Percentiles rank a stretch among this genome's conserved stretches.
Evolutionary conservation across 2,888 invertebrate genomes (phyloP).

Genomic region (Conchocele bisecta): DNA sequence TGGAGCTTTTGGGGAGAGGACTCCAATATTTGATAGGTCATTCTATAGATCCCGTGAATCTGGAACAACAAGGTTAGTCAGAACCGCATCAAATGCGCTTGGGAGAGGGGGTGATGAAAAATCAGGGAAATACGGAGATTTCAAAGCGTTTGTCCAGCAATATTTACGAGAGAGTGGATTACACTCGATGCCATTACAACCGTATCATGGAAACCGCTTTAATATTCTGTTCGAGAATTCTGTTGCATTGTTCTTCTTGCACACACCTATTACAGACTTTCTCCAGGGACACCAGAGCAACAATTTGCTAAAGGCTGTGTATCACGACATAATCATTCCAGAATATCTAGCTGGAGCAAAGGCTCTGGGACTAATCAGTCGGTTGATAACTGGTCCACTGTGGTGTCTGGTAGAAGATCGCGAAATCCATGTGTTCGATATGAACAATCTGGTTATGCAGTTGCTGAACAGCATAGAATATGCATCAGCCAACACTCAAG

Average conservation of each 20-base stretch:
- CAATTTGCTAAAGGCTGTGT: constrained; percentile 22
- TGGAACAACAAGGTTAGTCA: constrained; percentile 12
- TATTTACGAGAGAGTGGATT: constrained; percentile 12
- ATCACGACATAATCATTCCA: constrained; percentile 31
- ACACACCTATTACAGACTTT: constrained; percentile 16
- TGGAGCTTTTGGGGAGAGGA: constrained; percentile 1
- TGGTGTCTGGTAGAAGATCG: constrained; percentile 16
- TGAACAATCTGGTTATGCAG: too few species aligned
- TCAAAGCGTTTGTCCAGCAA: constrained; percentile 6
- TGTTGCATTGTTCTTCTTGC: constrained; percentile 23
- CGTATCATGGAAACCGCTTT: constrained; percentile 41
- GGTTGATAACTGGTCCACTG: constrained; percentile 9
- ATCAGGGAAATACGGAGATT: constrained; percentile 12
- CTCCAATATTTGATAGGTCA: constrained; percentile 18
- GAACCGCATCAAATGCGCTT: constrained; percentile 27
- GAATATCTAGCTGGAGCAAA: constrained; percentile 42
- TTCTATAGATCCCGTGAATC: constrained; percentile 22
- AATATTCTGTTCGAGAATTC: constrained; percentile 37
- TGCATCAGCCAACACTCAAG: too few species aligned
- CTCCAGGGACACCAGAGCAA: constrained; percentile 14
- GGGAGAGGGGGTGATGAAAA: constrained; percentile 35
- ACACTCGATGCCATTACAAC: constrained; percentile 6
- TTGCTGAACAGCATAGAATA: too few species aligned
- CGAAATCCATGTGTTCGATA: constrained; percentile 14
- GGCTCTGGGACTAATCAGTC: constrained; percentile 46